These are phyloP conservation scores for Mizuhopecten yessoensis DNA, from an alignment of 1,140 invertebrate genomes.

Conservation along the genomic window DNA sequence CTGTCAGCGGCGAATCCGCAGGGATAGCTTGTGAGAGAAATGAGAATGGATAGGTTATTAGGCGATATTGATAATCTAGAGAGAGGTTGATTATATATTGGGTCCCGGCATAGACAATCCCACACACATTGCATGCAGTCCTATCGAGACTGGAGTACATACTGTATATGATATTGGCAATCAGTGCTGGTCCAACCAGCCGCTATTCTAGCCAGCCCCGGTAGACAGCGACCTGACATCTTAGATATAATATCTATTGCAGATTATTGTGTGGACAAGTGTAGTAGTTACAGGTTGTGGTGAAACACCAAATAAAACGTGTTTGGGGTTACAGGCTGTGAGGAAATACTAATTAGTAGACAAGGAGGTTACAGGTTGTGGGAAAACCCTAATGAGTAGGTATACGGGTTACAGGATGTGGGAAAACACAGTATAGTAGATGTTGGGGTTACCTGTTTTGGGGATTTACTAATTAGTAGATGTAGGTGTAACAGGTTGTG, in stretches of 20 bases:
- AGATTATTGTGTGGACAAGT: too few species aligned
- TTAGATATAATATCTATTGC: neutral
- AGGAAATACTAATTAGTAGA: neutral
- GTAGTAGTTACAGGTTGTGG: neutral
- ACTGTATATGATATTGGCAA: conserved; percentile 22
- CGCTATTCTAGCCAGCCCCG: neutral
- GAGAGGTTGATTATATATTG: conserved; percentile 19
- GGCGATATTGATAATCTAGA: neutral
- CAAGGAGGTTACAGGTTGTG: neutral
- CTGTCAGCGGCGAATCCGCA: neutral
- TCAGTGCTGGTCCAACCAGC: neutral
- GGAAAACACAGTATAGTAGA: neutral
- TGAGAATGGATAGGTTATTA: conserved; percentile 34
- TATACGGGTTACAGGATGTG: neutral
- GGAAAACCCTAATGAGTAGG: neutral
- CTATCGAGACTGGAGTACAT: neutral
- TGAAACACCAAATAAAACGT: neutral
- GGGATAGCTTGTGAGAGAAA: conserved; percentile 15
- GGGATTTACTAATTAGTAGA: too few species aligned
- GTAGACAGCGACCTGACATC: neutral
- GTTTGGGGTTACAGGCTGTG: neutral
- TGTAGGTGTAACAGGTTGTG: too few species aligned
- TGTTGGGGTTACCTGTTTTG: too few species aligned
- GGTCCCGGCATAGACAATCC: neutral
- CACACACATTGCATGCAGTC: neutral